These are phyloP conservation scores for Meriones unguiculatus DNA, from an alignment of 2,113 vertebrate species.

Conservation along the genomic window DNA sequence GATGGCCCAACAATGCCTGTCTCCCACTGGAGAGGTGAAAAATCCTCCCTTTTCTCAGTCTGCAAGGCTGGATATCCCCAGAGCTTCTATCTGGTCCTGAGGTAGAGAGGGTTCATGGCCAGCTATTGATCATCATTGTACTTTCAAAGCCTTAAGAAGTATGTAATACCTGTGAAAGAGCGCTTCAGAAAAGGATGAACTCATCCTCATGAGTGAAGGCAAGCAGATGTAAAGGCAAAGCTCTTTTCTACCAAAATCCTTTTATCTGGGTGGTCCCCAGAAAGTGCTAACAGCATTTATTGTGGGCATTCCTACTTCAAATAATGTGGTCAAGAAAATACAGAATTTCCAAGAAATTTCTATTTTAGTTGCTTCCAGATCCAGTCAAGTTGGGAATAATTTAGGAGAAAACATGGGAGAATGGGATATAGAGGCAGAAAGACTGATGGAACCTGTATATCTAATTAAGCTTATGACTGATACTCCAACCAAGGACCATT, in stretches of 20 bases:
- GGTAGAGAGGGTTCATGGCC: not conserved
- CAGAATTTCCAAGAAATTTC: not conserved
- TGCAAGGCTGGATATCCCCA: not conserved
- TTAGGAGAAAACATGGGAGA: not conserved
- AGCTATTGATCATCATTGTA: too few species aligned
- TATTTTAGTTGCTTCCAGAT: not conserved
- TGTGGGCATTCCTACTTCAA: not conserved
- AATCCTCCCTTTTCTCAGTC: not conserved
- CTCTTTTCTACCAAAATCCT: not conserved
- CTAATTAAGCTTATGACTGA: not conserved
- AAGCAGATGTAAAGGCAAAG: not conserved
- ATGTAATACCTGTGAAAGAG: not conserved
- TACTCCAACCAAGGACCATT: too few species aligned
- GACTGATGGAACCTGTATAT: not conserved
- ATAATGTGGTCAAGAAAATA: not conserved
- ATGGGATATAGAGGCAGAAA: not conserved
- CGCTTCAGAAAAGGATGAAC: not conserved
- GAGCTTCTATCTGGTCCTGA: not conserved
- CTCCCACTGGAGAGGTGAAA: not conserved
- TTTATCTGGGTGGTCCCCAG: not conserved
- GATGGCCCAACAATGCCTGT: not conserved
- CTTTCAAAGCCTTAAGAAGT: not conserved
- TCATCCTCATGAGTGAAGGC: not conserved
- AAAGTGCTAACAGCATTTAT: not conserved
- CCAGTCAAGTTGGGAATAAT: not conserved